These are phyloP conservation scores for Drosophila mulleri DNA, from an alignment of 2,888 invertebrate species.

Conservation along the genomic window DNA sequence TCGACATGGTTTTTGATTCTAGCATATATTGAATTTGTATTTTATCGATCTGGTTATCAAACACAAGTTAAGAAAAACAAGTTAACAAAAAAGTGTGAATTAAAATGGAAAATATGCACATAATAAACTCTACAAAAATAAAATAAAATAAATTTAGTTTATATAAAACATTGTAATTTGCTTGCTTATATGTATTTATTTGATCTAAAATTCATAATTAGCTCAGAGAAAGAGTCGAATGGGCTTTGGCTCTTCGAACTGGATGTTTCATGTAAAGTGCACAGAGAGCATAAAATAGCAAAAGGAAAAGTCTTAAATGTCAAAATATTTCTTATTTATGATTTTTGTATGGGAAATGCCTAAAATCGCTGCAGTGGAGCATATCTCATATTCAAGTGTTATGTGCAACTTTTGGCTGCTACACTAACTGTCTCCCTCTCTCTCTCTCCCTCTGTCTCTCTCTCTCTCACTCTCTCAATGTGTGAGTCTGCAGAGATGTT, in stretches of 20 bases:
- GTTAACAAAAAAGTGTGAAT: no score
- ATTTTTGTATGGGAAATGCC: slow-evolving; percentile 52
- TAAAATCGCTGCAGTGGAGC: slow-evolving; percentile 69
- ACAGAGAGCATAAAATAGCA: slow-evolving; percentile 5
- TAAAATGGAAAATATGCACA: no score
- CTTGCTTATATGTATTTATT: no score
- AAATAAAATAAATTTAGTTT: no score
- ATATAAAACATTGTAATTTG: no score
- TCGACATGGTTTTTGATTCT: no score
- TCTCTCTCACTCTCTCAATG: not conserved
- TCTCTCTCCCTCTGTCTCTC: not conserved
- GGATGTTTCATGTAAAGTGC: slow-evolving; percentile 13
- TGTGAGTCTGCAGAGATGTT: slow-evolving; percentile 25
- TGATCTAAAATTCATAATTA: not conserved
- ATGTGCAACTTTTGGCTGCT: slow-evolving; percentile 63
- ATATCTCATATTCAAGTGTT: slow-evolving; percentile 69
- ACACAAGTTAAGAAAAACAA: no score
- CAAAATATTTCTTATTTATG: slow-evolving; percentile 61
- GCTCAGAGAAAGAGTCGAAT: not conserved
- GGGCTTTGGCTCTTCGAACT: slow-evolving; percentile 4
- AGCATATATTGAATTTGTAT: no score
- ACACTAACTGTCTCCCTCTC: slow-evolving; percentile 1
- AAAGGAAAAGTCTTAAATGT: slow-evolving; percentile 43
- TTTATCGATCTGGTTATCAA: no score
- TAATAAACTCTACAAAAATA: no score